Conservation (phyloP, 2,797 vertebrate species). For the Spondyliosoma cantharus region DNA sequence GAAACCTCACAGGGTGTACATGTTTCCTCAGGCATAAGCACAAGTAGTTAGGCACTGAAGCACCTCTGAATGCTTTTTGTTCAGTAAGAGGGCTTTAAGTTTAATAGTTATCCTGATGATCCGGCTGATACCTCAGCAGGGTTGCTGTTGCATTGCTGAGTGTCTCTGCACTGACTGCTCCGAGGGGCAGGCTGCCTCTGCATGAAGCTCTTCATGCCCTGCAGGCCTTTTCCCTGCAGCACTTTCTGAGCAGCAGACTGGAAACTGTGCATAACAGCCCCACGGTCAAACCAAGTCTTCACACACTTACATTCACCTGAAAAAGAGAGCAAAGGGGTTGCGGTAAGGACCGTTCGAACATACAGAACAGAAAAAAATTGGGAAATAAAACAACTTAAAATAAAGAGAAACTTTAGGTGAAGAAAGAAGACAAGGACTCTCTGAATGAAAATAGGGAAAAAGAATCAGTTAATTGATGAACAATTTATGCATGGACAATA, state of each 20-base stretch:
- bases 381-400: background rate
- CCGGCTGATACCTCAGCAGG: slow-evolving; percentile 83
- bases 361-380: background rate
- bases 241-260: slow-evolving; percentile 82
- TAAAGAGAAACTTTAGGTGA: background rate
- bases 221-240: slow-evolving; percentile 83
- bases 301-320: slow-evolving; percentile 83
- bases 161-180: slow-evolving; percentile 69
- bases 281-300: slow-evolving; percentile 87
- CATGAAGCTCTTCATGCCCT: slow-evolving; percentile 86
- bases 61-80: slow-evolving; percentile 33
- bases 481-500: background rate
- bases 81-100: slow-evolving; percentile 42
- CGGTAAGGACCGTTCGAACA: background rate
- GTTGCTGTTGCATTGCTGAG: slow-evolving; percentile 79
- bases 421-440: background rate
- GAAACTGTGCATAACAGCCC: slow-evolving; percentile 83
- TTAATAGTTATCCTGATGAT: slow-evolving; percentile 54
- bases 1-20: slow-evolving; percentile 32
- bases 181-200: slow-evolving; percentile 87
- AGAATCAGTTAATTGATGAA: background rate
- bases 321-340: background rate
- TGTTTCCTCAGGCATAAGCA: slow-evolving; percentile 41
- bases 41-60: slow-evolving; percentile 8
- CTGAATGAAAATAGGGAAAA: background rate